Evolutionary conservation across 1,140 invertebrate genomes (phyloP).

Genomic region (Neodiprion pinetum): DNA sequence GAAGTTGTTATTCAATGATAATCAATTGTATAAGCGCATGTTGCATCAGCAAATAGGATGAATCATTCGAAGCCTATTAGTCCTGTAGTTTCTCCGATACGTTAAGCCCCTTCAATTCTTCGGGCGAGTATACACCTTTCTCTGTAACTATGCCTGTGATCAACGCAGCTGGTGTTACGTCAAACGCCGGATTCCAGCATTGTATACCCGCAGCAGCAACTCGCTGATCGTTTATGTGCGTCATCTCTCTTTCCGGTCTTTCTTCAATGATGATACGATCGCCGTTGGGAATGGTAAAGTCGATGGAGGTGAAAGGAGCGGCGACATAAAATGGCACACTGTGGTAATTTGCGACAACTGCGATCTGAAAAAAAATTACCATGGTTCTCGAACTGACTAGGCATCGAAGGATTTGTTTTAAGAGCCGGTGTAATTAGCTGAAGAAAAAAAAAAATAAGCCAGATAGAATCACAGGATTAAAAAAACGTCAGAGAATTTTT

Average conservation of each 20-base stretch:
- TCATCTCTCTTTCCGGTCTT: slow-evolving; percentile 89
- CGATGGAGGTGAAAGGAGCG: slow-evolving; percentile 92
- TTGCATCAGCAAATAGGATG: neutral
- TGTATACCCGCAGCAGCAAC: slow-evolving; percentile 89
- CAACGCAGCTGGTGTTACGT: slow-evolving; percentile 93
- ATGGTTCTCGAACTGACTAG: neutral
- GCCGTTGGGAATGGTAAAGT: slow-evolving; percentile 80
- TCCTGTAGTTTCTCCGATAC: neutral
- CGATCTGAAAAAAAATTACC: slow-evolving; percentile 69
- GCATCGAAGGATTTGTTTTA: neutral
- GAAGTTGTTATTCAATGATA: neutral
- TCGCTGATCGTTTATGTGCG: slow-evolving; percentile 79
- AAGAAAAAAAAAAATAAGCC: neutral
- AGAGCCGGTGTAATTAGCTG: neutral
- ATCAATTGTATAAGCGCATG: neutral
- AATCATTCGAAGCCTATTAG: neutral
- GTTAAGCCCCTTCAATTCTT: slow-evolving; percentile 47
- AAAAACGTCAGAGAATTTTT: neutral
- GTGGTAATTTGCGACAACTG: slow-evolving; percentile 90
- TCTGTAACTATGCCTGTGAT: slow-evolving; percentile 98
- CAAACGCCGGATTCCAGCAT: slow-evolving; percentile 99
- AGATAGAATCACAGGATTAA: neutral
- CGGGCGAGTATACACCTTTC: slow-evolving; percentile 81
- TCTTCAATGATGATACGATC: slow-evolving; percentile 94
- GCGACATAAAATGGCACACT: slow-evolving; percentile 95